These are phyloP conservation scores for Percopsis transmontana DNA, from an alignment of 2,113 vertebrate genomes.

Conservation along the genomic window DNA sequence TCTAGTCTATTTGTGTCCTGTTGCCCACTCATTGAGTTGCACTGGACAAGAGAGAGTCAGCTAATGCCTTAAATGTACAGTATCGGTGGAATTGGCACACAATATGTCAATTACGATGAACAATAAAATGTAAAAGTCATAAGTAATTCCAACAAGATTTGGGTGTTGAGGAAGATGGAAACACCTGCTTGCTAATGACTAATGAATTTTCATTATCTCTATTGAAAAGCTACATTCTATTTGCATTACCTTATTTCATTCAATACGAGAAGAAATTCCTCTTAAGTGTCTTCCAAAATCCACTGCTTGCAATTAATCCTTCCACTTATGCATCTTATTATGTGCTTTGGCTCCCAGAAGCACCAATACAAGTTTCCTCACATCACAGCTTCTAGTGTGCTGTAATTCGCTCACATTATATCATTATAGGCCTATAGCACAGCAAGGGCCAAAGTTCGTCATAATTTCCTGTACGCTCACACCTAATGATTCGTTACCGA, in stretches of 20 bases:
- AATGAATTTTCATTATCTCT: background rate
- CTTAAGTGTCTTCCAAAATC: slow-evolving; percentile 57
- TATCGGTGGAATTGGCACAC: too few species aligned
- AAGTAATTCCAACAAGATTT: too few species aligned
- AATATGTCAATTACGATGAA: too few species aligned
- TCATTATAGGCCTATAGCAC: slow-evolving; percentile 3
- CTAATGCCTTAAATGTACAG: too few species aligned
- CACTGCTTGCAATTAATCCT: slow-evolving; percentile 58
- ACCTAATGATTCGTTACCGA: slow-evolving; percentile 38
- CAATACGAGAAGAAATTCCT: slow-evolving; percentile 37
- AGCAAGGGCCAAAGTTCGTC: slow-evolving; percentile 13
- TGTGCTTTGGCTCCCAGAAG: slow-evolving; percentile 55
- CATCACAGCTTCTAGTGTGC: slow-evolving; percentile 29
- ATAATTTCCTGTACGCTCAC: background rate
- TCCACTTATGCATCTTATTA: slow-evolving; percentile 66
- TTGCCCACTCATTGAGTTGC: too few species aligned
- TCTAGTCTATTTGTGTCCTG: too few species aligned
- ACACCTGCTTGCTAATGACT: too few species aligned
- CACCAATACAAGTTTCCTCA: slow-evolving; percentile 8
- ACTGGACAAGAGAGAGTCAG: too few species aligned
- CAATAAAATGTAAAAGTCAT: too few species aligned
- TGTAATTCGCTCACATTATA: slow-evolving; percentile 32
- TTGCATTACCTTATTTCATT: slow-evolving; percentile 71
- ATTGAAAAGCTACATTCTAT: background rate
- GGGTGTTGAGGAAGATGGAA: too few species aligned